Base-by-base conservation (phyloP, 2,888 invertebrate genomes). In the Lymantria monacha region DNA sequence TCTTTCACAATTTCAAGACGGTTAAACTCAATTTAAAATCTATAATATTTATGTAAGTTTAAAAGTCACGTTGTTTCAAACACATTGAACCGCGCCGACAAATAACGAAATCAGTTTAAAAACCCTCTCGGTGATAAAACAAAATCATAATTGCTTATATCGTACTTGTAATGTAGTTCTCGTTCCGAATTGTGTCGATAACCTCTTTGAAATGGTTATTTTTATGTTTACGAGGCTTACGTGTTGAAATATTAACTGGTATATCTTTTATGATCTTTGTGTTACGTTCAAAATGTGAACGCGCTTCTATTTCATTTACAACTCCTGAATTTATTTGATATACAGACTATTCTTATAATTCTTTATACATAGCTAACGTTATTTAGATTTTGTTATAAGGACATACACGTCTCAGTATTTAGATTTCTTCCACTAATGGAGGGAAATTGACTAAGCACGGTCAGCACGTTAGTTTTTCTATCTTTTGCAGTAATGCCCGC, bases 131-230 rank as follows among this genome's bases (percentile, higher is more conserved):
- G 43, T 49, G 48, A 62, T 62, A 57, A 65, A 63, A 64, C 51
- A 55, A 55, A 63, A 55, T 52, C 42, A 49, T 65, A 66, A 59
- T 63, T 63, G 51, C 51, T 51, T 47, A 54, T 43, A 51, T 57
- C 14, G 51, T 61, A 58, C 55, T 63, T 42, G 42, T 61, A 52
- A 61, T 52, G 56, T 53, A 48, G 58, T 49, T 52, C 52, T 48
- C 50, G 53, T 40, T 51, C 44, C 46, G 46, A 58, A 63, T 53
- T 57, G 51, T 58, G 63, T 61, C 61, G 52, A 57, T 63, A 66
- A 63, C 59, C 57, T 66, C 59, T 57, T 63, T 57, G 48, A 61
- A 58, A 50, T 54, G 38, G 49, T 49, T 53, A 48, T 53, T 56
- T 56, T 59, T 49, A 53, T 51, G 42, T 44, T 51, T 50, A 52